phyloP scores from a whole-genome alignment of 2,888 invertebrate species.

The Calephelis perditalis region DNA sequence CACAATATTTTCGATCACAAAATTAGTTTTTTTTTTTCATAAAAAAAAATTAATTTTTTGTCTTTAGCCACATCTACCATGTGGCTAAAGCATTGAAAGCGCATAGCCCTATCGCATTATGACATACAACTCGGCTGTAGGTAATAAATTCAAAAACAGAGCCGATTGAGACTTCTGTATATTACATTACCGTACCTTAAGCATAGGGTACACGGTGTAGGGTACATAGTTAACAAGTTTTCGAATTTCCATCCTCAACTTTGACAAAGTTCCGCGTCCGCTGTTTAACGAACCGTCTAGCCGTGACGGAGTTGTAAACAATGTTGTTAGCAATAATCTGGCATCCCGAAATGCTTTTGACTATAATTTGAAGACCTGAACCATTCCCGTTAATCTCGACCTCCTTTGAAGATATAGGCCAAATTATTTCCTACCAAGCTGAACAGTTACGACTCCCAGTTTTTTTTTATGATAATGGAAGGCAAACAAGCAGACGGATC shows the following conservation, averaged over 20 bases:
- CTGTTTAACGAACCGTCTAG: conserved; percentile 44
- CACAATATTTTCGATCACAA: too few relatives aligned
- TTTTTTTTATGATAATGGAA: too few relatives aligned
- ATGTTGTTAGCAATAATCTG: conserved; percentile 13
- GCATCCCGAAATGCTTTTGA: conserved; percentile 1
- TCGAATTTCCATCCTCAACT: conserved; percentile 31
- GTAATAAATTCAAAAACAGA: too few relatives aligned
- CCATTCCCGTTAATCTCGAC: neutral
- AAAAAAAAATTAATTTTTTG: too few relatives aligned
- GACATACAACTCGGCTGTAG: neutral
- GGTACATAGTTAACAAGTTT: conserved; percentile 33
- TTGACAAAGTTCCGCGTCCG: conserved; percentile 36
- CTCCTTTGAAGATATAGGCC: too few relatives aligned
- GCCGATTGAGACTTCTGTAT: too few relatives aligned
- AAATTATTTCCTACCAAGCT: too few relatives aligned
- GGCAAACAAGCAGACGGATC: too few relatives aligned
- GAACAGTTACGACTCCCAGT: too few relatives aligned
- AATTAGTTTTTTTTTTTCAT: too few relatives aligned
- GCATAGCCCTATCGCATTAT: neutral
- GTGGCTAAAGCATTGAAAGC: too few relatives aligned
- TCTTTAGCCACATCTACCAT: too few relatives aligned
- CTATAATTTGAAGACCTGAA: neutral
- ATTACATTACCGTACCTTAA: neutral
- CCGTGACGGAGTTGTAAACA: conserved; percentile 24
- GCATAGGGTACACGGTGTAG: conserved; percentile 16